These are phyloP conservation scores for Rotaria sp. DNA, from an alignment of 2,888 invertebrate species.

Conservation along the genomic window DNA sequence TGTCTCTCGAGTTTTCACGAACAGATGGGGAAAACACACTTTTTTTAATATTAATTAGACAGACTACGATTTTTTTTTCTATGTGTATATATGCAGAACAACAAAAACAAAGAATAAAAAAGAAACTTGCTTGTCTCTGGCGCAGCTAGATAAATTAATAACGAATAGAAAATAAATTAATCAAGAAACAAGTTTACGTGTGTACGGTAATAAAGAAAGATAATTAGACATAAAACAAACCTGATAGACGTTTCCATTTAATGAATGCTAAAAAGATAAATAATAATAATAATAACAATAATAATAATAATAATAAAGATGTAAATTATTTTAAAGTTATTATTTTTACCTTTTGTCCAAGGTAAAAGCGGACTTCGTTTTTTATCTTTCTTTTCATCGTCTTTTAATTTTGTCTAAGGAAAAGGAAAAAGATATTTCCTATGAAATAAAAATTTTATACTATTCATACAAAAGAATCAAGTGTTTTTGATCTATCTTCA, in stretches of 20 bases:
- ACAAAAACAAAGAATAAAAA: background rate
- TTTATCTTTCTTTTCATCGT: slow-evolving; percentile 67
- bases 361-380: slow-evolving; percentile 80
- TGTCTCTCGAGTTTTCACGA: background rate
- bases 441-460: background rate
- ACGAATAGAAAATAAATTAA: slow-evolving; percentile 15
- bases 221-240: slow-evolving; percentile 5
- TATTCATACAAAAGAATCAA: slow-evolving; percentile 2
- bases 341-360: slow-evolving; percentile 62
- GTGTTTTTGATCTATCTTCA: slow-evolving; percentile 13
- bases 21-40: background rate
- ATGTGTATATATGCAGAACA: background rate
- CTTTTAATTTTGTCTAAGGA: slow-evolving; percentile 11
- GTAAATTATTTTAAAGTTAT: background rate
- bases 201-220: background rate
- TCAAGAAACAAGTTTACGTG: background rate
- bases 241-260: slow-evolving; percentile 34
- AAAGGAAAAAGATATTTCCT: background rate
- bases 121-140: slow-evolving; percentile 27
- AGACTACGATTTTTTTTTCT: background rate
- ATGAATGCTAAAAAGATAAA: slow-evolving; percentile 25
- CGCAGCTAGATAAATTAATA: slow-evolving; percentile 7
- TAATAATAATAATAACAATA: background rate
- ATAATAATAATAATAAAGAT: background rate
- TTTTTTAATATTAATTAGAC: background rate